These are phyloP conservation scores for Pelobates fuscus DNA, from an alignment of 2,113 vertebrate genomes.

Conservation along the genomic window DNA sequence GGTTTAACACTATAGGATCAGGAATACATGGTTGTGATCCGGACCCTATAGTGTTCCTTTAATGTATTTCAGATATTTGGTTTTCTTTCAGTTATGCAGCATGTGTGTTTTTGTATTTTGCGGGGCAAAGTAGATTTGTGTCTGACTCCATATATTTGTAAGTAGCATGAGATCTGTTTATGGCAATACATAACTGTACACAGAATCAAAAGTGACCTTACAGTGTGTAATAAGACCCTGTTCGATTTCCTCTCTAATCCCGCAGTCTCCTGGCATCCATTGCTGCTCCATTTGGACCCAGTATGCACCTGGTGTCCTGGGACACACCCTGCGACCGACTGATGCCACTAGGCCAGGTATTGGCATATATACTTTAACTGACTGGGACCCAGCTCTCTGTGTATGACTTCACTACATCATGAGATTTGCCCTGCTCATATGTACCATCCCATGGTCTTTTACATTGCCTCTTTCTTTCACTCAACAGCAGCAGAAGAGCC, in stretches of 20 bases:
- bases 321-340: conserved; percentile 48
- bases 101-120: neutral
- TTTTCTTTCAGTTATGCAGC: too few relatives aligned
- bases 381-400: too few relatives aligned
- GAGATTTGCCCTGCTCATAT: neutral
- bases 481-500: conserved; percentile 81
- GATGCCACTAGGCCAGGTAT: neutral
- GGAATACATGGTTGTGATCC: too few relatives aligned
- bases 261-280: conserved; percentile 64
- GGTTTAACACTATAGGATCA: too few relatives aligned
- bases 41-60: too few relatives aligned
- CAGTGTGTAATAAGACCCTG: too few relatives aligned
- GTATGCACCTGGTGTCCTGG: conserved; percentile 61
- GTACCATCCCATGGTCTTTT: neutral
- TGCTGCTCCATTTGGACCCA: conserved; percentile 58
- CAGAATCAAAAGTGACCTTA: too few relatives aligned
- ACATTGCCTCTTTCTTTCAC: neutral
- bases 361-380: too few relatives aligned
- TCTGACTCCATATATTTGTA: neutral
- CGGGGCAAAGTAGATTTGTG: neutral
- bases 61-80: too few relatives aligned
- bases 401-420: too few relatives aligned
- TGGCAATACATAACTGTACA: neutral
- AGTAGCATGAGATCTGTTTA: neutral
- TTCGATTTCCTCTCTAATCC: neutral